Percentiles rank a stretch among this genome's conserved stretches.
These are phyloP conservation scores for Meliscaeva auricollis DNA, from an alignment of 2,888 invertebrate species.

Conservation along the genomic window DNA sequence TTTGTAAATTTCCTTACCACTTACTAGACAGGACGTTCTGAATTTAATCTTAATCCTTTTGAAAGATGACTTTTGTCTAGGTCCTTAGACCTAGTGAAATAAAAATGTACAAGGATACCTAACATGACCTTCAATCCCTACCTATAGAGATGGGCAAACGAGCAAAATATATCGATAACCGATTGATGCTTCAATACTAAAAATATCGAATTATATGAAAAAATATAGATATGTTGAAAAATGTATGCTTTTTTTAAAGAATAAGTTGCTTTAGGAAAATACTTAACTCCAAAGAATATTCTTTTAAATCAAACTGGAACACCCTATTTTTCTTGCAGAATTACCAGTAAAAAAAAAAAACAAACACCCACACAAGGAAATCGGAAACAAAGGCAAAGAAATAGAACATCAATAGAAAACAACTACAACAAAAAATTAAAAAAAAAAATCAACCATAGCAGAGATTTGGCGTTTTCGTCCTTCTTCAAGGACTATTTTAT, in stretches of 20 bases:
- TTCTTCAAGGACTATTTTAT: conserved; percentile 76
- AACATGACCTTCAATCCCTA: too few species aligned
- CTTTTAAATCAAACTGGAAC: neutral
- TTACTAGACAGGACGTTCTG: neutral
- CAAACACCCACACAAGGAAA: conserved; percentile 78
- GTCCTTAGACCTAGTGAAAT: neutral
- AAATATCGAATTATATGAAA: too few species aligned
- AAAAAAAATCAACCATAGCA: conserved; percentile 35
- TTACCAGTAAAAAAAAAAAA: conserved; percentile 63
- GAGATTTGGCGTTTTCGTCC: conserved; percentile 70
- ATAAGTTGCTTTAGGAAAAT: too few species aligned
- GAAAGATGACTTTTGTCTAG: too few species aligned
- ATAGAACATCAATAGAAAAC: conserved; percentile 76
- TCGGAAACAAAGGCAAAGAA: conserved; percentile 42
- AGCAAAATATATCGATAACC: too few species aligned
- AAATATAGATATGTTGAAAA: too few species aligned
- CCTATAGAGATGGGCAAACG: too few species aligned
- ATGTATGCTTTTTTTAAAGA: too few species aligned
- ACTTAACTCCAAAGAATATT: too few species aligned
- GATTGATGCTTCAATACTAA: too few species aligned
- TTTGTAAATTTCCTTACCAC: neutral
- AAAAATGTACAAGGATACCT: too few species aligned
- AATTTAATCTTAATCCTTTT: neutral
- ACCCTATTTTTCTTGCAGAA: neutral
- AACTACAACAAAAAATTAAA: conserved; percentile 33